Evolutionary conservation across 2,797 vertebrate species (phyloP).

Genomic region (Spea hammondii): DNA sequence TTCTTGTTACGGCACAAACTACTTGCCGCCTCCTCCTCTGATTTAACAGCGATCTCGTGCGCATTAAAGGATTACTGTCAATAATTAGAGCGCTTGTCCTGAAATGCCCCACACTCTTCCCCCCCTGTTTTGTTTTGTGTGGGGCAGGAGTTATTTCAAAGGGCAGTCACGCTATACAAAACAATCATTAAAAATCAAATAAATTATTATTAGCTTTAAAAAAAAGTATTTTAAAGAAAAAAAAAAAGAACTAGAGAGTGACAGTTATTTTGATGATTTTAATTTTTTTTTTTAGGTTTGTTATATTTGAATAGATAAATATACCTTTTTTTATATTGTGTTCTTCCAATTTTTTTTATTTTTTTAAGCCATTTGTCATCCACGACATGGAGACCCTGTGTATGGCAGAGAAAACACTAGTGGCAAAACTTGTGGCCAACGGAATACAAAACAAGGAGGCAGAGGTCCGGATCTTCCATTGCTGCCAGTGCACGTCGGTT

Average conservation of each 20-base stretch:
- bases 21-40: too few species aligned
- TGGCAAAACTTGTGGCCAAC: conserved; percentile 76
- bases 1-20: too few species aligned
- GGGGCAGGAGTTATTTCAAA: not conserved
- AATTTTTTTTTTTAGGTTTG: too few species aligned
- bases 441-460: conserved; percentile 84
- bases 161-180: too few species aligned
- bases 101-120: not conserved
- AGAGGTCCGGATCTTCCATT: conserved; percentile 86
- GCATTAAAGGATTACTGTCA: not conserved
- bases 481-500: conserved; percentile 89
- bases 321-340: not conserved
- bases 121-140: not conserved
- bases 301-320: too few species aligned
- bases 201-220: not conserved
- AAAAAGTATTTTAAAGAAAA: too few species aligned
- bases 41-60: too few species aligned
- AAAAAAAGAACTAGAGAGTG: too few species aligned
- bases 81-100: not conserved
- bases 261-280: too few species aligned
- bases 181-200: too few species aligned
- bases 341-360: not conserved
- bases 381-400: conserved; percentile 94
- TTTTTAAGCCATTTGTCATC: conserved; percentile 84
- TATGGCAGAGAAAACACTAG: conserved; percentile 84